Evolutionary conservation across 92 coral and sea anemone genomes (phyloP).

Genomic region (Muricea muricata): DNA sequence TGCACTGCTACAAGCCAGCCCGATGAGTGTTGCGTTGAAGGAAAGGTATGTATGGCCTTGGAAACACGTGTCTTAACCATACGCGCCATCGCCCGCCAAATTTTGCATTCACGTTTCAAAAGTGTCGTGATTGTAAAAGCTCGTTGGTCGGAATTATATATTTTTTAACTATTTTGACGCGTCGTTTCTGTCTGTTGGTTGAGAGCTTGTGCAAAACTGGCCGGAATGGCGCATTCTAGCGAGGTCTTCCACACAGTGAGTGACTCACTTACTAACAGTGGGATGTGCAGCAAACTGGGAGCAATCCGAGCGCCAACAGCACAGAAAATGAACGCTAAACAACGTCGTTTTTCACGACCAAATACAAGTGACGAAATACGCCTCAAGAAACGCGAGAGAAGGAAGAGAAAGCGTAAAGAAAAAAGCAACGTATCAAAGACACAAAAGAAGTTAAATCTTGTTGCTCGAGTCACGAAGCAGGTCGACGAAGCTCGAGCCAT

Average conservation of each 20-base stretch:
- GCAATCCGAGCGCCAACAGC: conserved; percentile 4
- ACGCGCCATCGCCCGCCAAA: too few relatives aligned
- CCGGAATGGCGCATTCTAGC: conserved; percentile 51
- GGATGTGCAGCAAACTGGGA: conserved; percentile 25
- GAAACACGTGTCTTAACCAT: too few relatives aligned
- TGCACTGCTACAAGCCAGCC: too few relatives aligned
- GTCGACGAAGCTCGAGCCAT: too few relatives aligned
- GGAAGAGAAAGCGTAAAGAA: neutral
- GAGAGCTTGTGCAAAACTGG: conserved; percentile 35
- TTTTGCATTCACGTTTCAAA: too few relatives aligned
- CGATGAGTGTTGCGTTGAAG: too few relatives aligned
- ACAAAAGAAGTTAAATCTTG: too few relatives aligned
- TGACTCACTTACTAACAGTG: conserved; percentile 45
- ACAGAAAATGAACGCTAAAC: conserved; percentile 1
- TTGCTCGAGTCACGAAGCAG: neutral
- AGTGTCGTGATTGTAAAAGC: too few relatives aligned
- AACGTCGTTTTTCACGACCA: conserved; percentile 21
- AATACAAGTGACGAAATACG: neutral
- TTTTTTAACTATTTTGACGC: too few relatives aligned
- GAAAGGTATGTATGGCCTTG: too few relatives aligned
- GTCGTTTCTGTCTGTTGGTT: conserved; percentile 19
- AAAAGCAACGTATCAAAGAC: neutral
- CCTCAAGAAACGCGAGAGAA: neutral
- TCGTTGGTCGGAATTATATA: too few relatives aligned
- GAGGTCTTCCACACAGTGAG: conserved; percentile 41